Percentiles rank a stretch among this genome's conserved stretches.
Conservation (phyloP, 2,113 vertebrate genomes). For the Excalfactoria chinensis region DNA sequence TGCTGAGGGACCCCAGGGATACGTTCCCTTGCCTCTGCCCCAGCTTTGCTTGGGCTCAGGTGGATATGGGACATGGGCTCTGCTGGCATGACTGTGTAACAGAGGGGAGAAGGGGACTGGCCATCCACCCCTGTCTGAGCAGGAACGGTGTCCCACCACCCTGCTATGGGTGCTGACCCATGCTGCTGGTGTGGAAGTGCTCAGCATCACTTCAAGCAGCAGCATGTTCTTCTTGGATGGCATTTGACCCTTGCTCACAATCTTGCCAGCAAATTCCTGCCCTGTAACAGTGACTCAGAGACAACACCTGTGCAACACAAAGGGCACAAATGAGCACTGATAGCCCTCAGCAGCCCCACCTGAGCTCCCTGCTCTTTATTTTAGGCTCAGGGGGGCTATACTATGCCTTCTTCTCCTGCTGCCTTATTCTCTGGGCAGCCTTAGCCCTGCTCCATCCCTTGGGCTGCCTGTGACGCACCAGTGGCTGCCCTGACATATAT, state of each 20-base stretch:
- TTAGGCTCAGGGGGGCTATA: not conserved
- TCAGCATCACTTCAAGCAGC: accelerated
- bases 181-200: accelerated
- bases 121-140: not conserved
- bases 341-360: not conserved
- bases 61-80: not conserved
- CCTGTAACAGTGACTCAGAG: accelerated
- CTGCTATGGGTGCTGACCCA: not conserved
- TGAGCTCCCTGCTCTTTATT: not conserved
- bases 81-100: not conserved
- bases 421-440: not conserved
- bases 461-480: not conserved
- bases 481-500: accelerated
- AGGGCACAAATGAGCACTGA: not conserved
- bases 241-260: not conserved
- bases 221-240: not conserved
- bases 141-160: not conserved
- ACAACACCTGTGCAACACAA: not conserved
- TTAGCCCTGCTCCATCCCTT: accelerated
- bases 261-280: not conserved
- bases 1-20: not conserved
- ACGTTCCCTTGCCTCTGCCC: not conserved
- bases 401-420: not conserved
- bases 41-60: not conserved
- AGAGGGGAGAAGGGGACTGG: not conserved